phyloP scores from a whole-genome alignment of 2,113 vertebrate species.

The Trinectes maculatus region DNA sequence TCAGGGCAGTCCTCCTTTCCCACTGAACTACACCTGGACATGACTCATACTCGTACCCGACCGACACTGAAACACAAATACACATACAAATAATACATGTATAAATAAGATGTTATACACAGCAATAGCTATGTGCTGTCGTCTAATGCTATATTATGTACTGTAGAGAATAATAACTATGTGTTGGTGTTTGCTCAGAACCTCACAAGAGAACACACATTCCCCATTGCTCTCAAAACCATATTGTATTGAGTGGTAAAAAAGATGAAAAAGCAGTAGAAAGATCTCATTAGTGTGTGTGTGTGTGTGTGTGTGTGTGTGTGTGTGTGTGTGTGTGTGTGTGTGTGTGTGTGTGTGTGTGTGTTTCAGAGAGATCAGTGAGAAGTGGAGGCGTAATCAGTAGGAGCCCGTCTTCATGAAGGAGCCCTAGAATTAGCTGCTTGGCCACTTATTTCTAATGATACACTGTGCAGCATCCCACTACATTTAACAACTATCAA shows the following conservation, averaged over 20 bases:
- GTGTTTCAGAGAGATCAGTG: conserved; percentile 61
- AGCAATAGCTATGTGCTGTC: not conserved
- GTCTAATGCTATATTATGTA: not conserved
- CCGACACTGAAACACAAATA: conserved; percentile 87
- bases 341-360: too few relatives aligned
- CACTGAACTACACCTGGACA: conserved; percentile 93
- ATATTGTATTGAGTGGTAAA: conserved; percentile 45
- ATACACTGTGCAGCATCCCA: conserved; percentile 61
- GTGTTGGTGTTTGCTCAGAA: not conserved
- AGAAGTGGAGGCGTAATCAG: conserved; percentile 72
- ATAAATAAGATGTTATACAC: not conserved
- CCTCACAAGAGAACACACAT: conserved; percentile 1
- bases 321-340: too few relatives aligned
- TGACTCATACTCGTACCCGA: conserved; percentile 95
- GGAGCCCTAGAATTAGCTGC: conserved; percentile 75
- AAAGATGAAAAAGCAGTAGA: conserved; percentile 59
- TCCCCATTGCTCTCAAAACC: conserved; percentile 4
- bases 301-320: too few relatives aligned
- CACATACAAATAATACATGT: conserved; percentile 25
- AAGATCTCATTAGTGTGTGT: conserved; percentile 63
- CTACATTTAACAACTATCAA: conserved; percentile 53
- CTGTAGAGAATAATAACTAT: not conserved
- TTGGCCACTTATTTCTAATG: conserved; percentile 73
- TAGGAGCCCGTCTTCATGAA: conserved; percentile 66
- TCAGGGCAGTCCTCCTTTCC: conserved; percentile 92